Evolutionary conservation across 2,888 invertebrate genomes (phyloP).

Genomic region (Toxonevra muliebris): DNA sequence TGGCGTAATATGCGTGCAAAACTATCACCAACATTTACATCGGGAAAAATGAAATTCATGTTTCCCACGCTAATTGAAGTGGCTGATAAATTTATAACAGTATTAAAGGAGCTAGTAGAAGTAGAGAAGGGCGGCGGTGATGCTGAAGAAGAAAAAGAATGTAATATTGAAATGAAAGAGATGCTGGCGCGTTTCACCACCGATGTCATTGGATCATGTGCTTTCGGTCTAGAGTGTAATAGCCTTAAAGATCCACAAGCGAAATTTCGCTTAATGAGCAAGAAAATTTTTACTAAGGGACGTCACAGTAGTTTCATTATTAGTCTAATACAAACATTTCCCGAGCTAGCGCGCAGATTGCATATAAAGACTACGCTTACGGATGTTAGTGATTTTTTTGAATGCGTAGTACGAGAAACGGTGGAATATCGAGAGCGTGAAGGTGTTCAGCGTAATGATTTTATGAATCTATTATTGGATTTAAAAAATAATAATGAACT

Average conservation of each 20-base stretch:
- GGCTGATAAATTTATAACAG: conserved; percentile 49
- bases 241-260: conserved; percentile 62
- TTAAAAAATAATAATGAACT: conserved; percentile 52
- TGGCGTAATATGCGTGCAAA: conserved; percentile 66
- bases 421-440: conserved; percentile 60
- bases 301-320: conserved; percentile 45
- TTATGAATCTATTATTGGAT: conserved; percentile 67
- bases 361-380: conserved; percentile 45
- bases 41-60: conserved; percentile 67
- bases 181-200: conserved; percentile 65
- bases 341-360: conserved; percentile 44
- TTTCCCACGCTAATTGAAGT: conserved; percentile 62
- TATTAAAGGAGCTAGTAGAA: conserved; percentile 44
- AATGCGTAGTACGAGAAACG: conserved; percentile 59
- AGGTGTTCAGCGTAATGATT: conserved; percentile 65
- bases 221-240: conserved; percentile 66
- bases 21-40: conserved; percentile 66
- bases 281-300: conserved; percentile 43
- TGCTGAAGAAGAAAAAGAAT: neutral
- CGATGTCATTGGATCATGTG: conserved; percentile 67
- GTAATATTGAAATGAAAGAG: conserved; percentile 62
- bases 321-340: conserved; percentile 47
- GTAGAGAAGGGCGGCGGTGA: conserved; percentile 33
- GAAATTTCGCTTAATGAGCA: conserved; percentile 58
- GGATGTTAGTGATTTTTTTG: conserved; percentile 53